Percentiles rank a stretch among this genome's conserved stretches.
Evolutionary conservation across 2,113 vertebrate genomes (phyloP).

Genomic region (Mustela nigripes): DNA sequence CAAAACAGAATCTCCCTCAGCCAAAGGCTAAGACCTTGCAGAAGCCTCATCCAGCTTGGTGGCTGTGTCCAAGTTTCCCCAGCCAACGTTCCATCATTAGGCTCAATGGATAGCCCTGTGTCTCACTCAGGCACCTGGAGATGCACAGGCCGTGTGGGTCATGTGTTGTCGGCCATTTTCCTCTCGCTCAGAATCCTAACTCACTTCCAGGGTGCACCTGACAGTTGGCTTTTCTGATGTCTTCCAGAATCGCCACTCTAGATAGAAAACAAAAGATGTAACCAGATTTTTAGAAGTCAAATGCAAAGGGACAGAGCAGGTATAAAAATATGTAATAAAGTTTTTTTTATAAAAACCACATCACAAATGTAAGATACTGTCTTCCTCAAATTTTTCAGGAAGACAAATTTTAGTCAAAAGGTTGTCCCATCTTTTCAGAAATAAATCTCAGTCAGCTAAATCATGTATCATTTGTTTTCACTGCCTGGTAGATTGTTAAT

Average conservation of each 20-base stretch:
- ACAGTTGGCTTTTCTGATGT: background rate
- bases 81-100: background rate
- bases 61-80: background rate
- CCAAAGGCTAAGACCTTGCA: background rate
- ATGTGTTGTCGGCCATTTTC: background rate
- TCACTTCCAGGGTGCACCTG: background rate
- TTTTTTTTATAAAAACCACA: background rate
- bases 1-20: background rate
- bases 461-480: background rate
- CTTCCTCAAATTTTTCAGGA: slow-evolving; percentile 7
- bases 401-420: background rate
- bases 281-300: background rate
- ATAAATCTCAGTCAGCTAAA: background rate
- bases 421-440: background rate
- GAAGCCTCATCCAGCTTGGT: background rate
- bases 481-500: background rate
- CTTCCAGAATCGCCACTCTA: background rate
- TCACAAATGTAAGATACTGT: background rate
- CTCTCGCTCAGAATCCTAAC: background rate
- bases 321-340: background rate
- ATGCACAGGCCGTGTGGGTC: background rate
- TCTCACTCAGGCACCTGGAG: background rate
- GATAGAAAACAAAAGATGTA: background rate
- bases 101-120: background rate
- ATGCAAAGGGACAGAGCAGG: background rate